Evolutionary conservation across 1,140 invertebrate species (phyloP).

Genomic region (Maniola jurtina): DNA sequence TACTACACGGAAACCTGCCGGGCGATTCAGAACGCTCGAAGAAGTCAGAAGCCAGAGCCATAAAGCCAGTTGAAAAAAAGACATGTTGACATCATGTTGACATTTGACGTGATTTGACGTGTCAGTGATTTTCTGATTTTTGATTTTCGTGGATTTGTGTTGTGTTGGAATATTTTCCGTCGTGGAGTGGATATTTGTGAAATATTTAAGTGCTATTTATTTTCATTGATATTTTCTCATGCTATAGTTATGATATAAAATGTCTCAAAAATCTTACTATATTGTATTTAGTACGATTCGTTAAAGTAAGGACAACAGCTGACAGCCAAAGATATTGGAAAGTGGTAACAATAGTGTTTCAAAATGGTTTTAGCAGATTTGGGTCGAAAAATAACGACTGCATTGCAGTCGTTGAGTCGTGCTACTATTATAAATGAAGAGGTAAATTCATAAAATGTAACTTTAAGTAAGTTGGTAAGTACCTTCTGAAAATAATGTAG

Average conservation of each 20-base stretch:
- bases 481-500: neutral
- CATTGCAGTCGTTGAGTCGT: constrained; percentile 97
- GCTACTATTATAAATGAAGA: constrained; percentile 99
- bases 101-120: constrained; percentile 31
- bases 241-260: constrained; percentile 20
- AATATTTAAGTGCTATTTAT: neutral
- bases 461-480: too few relatives aligned
- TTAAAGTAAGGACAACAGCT: constrained; percentile 28
- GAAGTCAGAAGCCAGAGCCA: neutral
- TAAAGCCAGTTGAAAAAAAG: neutral
- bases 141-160: neutral
- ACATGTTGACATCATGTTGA: constrained; percentile 7
- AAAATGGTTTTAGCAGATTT: constrained; percentile 99
- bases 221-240: neutral
- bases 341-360: constrained; percentile 31
- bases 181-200: constrained; percentile 8
- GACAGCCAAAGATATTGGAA: constrained; percentile 15
- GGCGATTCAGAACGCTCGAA: too few relatives aligned
- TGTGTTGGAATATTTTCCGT: constrained; percentile 20
- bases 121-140: constrained; percentile 18
- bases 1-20: too few relatives aligned
- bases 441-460: constrained; percentile 75
- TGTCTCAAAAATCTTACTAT: constrained; percentile 33
- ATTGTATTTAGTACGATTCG: constrained; percentile 8
- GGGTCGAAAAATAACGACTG: constrained; percentile 99